phyloP scores from a whole-genome alignment of 2,888 invertebrate genomes.

The Metellina segmentata region DNA sequence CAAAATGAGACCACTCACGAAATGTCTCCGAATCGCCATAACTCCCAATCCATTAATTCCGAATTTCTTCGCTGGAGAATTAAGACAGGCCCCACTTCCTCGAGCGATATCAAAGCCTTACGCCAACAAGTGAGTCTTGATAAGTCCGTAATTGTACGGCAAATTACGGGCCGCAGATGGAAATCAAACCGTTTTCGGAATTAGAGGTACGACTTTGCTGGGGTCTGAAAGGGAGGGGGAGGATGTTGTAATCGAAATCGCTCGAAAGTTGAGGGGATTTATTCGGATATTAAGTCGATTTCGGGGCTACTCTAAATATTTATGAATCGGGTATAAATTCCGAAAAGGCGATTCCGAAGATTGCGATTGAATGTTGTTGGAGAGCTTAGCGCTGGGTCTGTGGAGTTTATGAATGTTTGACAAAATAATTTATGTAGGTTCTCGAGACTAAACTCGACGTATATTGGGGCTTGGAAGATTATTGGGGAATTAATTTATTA shows the following conservation, averaged over 20 bases:
- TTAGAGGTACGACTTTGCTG: not conserved
- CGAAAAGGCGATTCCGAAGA: too few relatives aligned
- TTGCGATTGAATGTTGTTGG: too few relatives aligned
- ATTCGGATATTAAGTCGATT: not conserved
- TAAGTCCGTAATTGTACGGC: not conserved
- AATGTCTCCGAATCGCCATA: too few relatives aligned
- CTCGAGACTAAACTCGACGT: not conserved
- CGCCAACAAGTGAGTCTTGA: not conserved
- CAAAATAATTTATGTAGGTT: not conserved
- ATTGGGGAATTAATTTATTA: not conserved
- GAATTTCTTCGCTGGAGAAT: not conserved
- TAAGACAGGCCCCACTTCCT: not conserved
- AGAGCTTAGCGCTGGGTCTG: not conserved
- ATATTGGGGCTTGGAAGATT: too few relatives aligned
- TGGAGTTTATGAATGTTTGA: not conserved
- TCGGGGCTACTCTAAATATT: not conserved
- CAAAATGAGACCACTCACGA: too few relatives aligned
- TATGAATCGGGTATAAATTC: not conserved
- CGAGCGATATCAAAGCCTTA: not conserved
- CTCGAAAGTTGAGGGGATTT: not conserved
- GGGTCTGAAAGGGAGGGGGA: not conserved
- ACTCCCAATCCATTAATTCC: too few relatives aligned
- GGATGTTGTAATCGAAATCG: not conserved
- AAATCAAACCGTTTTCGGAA: not conserved
- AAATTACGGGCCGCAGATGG: not conserved